Percentiles rank a stretch among this genome's conserved stretches.
Evolutionary conservation across 2,888 invertebrate species (phyloP).

Genomic region (Apamea crenata): DNA sequence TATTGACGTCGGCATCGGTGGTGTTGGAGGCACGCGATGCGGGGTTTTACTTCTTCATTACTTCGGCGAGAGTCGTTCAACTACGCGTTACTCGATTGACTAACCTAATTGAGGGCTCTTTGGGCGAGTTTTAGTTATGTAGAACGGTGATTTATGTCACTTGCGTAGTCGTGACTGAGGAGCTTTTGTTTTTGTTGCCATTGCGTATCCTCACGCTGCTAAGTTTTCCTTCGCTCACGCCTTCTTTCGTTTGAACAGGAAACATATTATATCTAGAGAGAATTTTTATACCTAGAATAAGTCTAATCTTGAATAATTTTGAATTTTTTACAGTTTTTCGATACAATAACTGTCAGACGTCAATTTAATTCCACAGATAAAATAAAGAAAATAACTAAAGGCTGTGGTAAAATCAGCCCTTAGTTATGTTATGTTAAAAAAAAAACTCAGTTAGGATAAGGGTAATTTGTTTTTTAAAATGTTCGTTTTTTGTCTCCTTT

Average conservation of each 20-base stretch:
- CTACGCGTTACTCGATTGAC: constrained; percentile 79
- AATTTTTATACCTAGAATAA: neutral
- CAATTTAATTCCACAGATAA: neutral
- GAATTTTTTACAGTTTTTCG: no score
- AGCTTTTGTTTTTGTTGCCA: neutral
- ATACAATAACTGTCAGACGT: no score
- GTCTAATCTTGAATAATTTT: no score
- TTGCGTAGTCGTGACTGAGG: constrained; percentile 20
- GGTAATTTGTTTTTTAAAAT: neutral
- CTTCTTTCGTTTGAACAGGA: neutral
- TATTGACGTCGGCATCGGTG: constrained; percentile 79
- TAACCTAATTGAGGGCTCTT: constrained; percentile 76
- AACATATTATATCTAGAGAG: neutral
- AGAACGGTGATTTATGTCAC: constrained; percentile 62
- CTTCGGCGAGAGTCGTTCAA: constrained; percentile 68
- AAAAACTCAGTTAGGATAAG: neutral
- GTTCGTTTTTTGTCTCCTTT: neutral
- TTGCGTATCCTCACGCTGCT: neutral
- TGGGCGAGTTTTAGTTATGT: constrained; percentile 67
- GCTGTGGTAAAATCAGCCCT: neutral
- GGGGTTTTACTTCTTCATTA: constrained; percentile 78
- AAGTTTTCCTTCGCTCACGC: neutral
- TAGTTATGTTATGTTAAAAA: neutral
- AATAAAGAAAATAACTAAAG: no score
- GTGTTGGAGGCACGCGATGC: constrained; percentile 81